Conservation (phyloP, 2,888 invertebrate species). For the Chalcis sispes region DNA sequence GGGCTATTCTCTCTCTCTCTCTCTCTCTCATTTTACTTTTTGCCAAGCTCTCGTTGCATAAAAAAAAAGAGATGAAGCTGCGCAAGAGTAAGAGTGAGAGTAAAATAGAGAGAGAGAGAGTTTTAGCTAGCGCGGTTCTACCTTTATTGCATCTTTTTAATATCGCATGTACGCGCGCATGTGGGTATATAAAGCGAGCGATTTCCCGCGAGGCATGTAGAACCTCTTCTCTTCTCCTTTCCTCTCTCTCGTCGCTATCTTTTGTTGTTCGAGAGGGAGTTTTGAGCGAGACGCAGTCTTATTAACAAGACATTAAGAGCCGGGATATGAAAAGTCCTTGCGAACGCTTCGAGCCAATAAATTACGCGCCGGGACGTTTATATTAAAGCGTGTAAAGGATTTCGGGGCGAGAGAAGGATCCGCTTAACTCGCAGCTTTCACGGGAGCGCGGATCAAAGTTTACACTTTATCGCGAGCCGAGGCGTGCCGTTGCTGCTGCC, state of each 20-base stretch:
- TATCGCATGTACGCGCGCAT: slow-evolving; percentile 20
- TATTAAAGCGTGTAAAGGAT: slow-evolving; percentile 40
- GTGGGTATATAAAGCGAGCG: not conserved
- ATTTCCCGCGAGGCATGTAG: slow-evolving; percentile 9
- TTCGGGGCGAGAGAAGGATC: not conserved
- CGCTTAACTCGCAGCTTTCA: not conserved
- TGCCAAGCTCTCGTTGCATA: too few relatives aligned
- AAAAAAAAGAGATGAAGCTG: too few relatives aligned
- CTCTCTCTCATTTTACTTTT: too few relatives aligned
- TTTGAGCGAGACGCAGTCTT: slow-evolving; percentile 23
- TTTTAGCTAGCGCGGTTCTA: not conserved
- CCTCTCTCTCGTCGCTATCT: not conserved
- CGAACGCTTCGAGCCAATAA: slow-evolving; percentile 21
- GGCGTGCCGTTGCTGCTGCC: not conserved
- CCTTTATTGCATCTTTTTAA: slow-evolving; percentile 44
- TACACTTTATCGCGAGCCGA: slow-evolving; percentile 32
- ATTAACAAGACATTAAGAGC: slow-evolving; percentile 41
- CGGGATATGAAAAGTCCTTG: slow-evolving; percentile 35
- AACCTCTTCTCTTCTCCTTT: not conserved
- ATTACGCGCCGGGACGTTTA: slow-evolving; percentile 46
- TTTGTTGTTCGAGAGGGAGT: slow-evolving; percentile 21
- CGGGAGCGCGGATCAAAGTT: slow-evolving; percentile 52
- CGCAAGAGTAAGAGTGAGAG: too few relatives aligned
- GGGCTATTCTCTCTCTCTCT: not conserved
- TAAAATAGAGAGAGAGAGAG: not conserved